Conservation (phyloP, 2,797 vertebrate species). For the Poecilia gillii region DNA sequence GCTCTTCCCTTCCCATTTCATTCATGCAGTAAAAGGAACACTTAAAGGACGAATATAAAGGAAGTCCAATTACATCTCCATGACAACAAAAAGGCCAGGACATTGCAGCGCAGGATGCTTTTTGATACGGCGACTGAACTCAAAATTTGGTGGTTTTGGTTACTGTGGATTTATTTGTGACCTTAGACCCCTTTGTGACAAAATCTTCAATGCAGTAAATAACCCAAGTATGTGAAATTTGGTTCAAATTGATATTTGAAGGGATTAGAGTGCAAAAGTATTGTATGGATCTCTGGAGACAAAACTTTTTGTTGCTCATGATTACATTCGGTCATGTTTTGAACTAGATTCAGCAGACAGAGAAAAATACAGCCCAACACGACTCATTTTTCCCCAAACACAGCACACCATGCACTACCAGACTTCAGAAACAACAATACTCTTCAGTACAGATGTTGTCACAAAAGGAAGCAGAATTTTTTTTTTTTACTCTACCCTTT, state of each 20-base stretch:
- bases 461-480: background rate
- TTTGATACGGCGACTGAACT: constrained; percentile 47
- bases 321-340: background rate
- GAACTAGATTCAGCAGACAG: constrained; percentile 3
- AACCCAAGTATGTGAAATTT: background rate
- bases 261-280: background rate
- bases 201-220: constrained; percentile 13
- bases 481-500: background rate
- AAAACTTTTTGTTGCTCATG: background rate
- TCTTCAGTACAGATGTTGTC: background rate
- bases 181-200: background rate
- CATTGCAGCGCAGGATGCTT: constrained; percentile 35
- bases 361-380: background rate
- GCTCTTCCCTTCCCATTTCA: constrained; percentile 65
- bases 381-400: too few relatives aligned
- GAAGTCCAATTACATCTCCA: constrained; percentile 70
- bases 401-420: background rate
- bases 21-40: constrained; percentile 61
- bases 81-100: constrained; percentile 64
- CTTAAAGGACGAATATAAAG: constrained; percentile 67
- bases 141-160: constrained; percentile 26
- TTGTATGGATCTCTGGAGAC: background rate
- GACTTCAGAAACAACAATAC: background rate
- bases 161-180: constrained; percentile 31
- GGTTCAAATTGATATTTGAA: background rate